Evolutionary conservation across 2,888 invertebrate genomes (phyloP).

Genomic region (Helicoverpa assulta): DNA sequence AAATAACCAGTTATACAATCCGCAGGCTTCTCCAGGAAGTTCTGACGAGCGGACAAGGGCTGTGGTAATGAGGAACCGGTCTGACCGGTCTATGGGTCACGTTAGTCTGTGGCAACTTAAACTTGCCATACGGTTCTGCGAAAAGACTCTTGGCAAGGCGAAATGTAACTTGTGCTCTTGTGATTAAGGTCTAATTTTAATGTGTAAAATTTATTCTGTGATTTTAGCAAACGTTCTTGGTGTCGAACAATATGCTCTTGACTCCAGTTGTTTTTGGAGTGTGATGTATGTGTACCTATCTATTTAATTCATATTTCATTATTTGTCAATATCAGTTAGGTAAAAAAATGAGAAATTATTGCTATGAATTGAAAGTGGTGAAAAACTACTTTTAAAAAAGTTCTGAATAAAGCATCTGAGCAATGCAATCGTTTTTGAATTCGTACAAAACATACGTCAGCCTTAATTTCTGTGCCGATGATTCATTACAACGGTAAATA

Average conservation of each 20-base stretch:
- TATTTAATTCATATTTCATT: no score
- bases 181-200: neutral
- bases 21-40: slow-evolving; percentile 54
- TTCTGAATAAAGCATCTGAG: slow-evolving; percentile 24
- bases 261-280: neutral
- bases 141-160: neutral
- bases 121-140: slow-evolving; percentile 24
- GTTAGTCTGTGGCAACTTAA: slow-evolving; percentile 33
- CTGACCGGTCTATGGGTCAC: slow-evolving; percentile 54
- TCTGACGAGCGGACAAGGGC: slow-evolving; percentile 33
- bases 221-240: neutral
- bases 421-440: slow-evolving; percentile 25
- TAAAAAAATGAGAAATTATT: no score
- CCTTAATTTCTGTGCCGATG: slow-evolving; percentile 40
- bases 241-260: neutral
- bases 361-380: no score
- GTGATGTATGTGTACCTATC: neutral
- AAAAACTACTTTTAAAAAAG: no score
- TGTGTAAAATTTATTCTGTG: neutral
- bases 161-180: neutral
- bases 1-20: slow-evolving; percentile 40
- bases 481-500: slow-evolving; percentile 50
- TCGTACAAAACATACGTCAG: slow-evolving; percentile 16
- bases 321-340: no score
- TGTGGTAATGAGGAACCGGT: slow-evolving; percentile 49